Conservation (phyloP, 2,113 vertebrate genomes). For the Chelonoidis abingdonii region DNA sequence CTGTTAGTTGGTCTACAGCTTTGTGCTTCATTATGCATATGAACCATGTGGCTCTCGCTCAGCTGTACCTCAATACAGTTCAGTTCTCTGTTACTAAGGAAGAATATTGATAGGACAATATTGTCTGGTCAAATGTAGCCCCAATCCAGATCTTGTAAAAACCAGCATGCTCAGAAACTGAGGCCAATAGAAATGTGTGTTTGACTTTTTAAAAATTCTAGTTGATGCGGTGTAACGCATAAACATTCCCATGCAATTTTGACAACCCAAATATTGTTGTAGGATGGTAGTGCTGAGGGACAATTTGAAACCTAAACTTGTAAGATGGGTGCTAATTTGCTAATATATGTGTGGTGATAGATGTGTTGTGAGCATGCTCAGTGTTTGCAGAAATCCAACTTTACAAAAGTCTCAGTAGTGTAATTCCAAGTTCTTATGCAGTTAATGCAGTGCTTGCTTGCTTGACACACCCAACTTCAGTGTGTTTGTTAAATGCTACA, state of each 20-base stretch:
- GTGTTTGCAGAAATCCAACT: neutral
- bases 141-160: neutral
- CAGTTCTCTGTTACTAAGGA: neutral
- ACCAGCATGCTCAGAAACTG: neutral
- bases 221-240: neutral
- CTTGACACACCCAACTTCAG: neutral
- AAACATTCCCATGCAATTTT: neutral
- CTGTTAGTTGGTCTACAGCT: neutral
- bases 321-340: neutral
- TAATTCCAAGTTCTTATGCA: neutral
- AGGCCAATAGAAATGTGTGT: neutral
- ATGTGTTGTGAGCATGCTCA: neutral
- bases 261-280: neutral
- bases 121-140: neutral
- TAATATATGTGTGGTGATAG: neutral
- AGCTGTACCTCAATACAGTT: neutral
- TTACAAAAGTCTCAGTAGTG: neutral
- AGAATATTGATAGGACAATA: neutral
- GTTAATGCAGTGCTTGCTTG: neutral
- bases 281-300: neutral
- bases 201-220: neutral
- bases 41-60: neutral
- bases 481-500: neutral
- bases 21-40: neutral
- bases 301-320: neutral